Base-by-base conservation (phyloP, 2,888 invertebrate species). In the Gonocerus acuteangulatus region DNA sequence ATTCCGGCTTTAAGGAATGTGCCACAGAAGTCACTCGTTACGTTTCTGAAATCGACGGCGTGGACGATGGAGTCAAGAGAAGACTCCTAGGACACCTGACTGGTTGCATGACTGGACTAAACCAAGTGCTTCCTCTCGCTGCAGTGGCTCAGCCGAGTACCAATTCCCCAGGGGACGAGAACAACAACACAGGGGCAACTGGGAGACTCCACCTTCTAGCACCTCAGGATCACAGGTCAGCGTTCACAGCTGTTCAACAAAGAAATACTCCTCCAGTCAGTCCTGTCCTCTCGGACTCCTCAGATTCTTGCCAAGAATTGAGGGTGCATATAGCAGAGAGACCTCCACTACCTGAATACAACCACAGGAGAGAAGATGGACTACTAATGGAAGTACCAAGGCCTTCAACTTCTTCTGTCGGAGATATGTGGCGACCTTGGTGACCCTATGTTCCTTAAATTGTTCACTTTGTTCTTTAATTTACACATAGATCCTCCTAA, bases 1-100 rank as follows among this genome's bases (percentile, higher is more conserved):
- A 87, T 63, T 87, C 88, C 1, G 93, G 94, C 18, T 94, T 91
- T 76, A 81, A 84, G 66, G 92, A 93, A 72, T 94, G 93, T 72
- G 85, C 90, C 59, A 15, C 81, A 84, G 64, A 65, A 34, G 62
- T 65, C 15, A 60, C 63, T 34, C 52, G 64, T 16, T 66, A 64
- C 42, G 57, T 57, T 11, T 57, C 57, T 3, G 15, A 42, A 13
- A 57, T 57, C 15, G 63, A 64, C 2, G 66, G 66, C 1, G 34
- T 66, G 18, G 66, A 66, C 65, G 79, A 85, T 0, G 79, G 81
- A 0, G 79, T 89, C 27, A 84, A 84, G 71, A 82, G 86, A 48
- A 80, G 89, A 42, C 79, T 92, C 13, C 78, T 90, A 15, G 66
- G 65, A 2, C 65, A 66, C 52, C 62, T 66, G 2, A 63, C 60